These are phyloP conservation scores for Cephus nigrinus DNA, from an alignment of 2,888 invertebrate genomes.

Conservation along the genomic window DNA sequence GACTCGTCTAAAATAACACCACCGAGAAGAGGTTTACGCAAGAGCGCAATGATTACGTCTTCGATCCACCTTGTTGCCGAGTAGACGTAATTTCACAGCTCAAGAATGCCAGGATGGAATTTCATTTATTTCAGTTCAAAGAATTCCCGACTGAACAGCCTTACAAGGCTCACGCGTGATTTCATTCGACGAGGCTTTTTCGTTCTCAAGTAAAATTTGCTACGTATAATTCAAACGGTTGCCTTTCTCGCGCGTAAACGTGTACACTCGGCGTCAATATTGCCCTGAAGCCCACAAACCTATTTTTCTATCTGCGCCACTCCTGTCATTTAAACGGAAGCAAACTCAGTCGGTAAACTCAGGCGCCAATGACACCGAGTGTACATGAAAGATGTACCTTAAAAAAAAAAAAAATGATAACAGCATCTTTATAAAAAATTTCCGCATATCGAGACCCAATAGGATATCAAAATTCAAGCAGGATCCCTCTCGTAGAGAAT, in stretches of 20 bases:
- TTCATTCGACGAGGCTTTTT: background rate
- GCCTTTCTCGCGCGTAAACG: background rate
- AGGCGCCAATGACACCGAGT: no score
- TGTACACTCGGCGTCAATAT: background rate
- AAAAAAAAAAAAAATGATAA: no score
- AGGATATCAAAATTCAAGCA: no score
- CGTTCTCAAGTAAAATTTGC: background rate
- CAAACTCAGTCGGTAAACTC: no score
- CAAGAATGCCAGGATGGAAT: background rate
- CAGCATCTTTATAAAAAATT: no score
- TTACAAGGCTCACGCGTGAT: background rate
- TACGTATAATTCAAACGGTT: background rate
- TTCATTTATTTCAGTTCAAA: background rate
- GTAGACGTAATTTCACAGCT: background rate
- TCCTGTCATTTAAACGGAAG: no score
- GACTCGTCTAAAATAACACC: background rate
- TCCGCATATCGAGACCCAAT: no score
- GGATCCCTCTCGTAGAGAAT: no score
- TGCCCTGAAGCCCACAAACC: no score
- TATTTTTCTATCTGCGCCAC: no score
- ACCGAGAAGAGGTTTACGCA: background rate
- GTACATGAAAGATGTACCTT: no score
- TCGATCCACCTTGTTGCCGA: background rate
- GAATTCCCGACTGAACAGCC: background rate
- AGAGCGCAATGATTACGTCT: background rate